Evolutionary conservation across 2,797 vertebrate species (phyloP), one percentile per base, ranked within the genome.

Genomic region (Perodicticus potto): DNA sequence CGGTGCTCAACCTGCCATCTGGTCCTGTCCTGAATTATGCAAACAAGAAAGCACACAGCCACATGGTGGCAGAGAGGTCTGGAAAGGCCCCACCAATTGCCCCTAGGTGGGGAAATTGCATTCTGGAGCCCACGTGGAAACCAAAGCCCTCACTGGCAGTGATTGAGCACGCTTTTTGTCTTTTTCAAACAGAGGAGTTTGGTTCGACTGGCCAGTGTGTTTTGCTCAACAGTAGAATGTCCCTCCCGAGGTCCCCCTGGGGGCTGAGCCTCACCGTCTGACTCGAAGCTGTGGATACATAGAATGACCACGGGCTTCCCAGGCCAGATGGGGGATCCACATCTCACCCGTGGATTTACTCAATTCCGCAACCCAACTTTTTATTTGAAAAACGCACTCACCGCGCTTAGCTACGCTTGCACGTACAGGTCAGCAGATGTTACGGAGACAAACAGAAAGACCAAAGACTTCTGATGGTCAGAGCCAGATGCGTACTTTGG

Each of bases 1-100:
- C 90, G 93, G 57, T 63, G 74, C 29, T 77, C 92, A 95, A 87
- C 95, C 85, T 96, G 83, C 93, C 95, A 95, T 98, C 96, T 96
- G 96, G 93, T 93, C 82, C 87, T 86, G 43, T 95, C 94, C 78
- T 69, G 93, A 96, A 96, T 89, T 94, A 94, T 93, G 93, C 95
- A 94, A 92, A 97, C 95, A 69, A 91, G 93, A 94, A 90, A 90
- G 67, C 96, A 49, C 59, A 94, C 87, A 84, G 72, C 92, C 84
- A 86, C 59, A 87, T 70, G 53, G 95, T 45, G 77, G 93, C 94
- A 89, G 65, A 95, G 59, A 2, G 40, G 78, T 59, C 91, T 97
- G 94, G 95, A 86, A 77, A 83, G 94, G 34, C 13, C 65, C 88
- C 88, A 96, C 37, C 76, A 55, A 57, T 86, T 70, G 76, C 89